These are phyloP conservation scores for Melolontha melolontha DNA, from an alignment of 2,888 invertebrate species.

Conservation along the genomic window DNA sequence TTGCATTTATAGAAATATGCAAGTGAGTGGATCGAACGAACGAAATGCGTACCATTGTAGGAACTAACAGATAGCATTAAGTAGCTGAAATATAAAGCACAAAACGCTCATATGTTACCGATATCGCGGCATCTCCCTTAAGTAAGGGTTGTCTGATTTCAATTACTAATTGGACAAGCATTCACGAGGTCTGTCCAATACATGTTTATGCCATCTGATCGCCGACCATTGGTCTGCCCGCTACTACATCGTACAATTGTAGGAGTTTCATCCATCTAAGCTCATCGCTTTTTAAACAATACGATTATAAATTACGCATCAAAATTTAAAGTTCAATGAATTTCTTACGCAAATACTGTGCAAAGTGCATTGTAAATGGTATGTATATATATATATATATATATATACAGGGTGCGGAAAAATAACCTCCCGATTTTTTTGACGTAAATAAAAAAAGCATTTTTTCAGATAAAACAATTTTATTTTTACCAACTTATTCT, in stretches of 20 bases:
- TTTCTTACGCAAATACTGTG: too few relatives aligned
- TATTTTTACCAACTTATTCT: too few relatives aligned
- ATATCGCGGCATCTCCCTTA: conserved; percentile 58
- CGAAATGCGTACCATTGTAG: conserved; percentile 32
- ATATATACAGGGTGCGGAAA: too few relatives aligned
- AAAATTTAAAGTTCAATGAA: conserved; percentile 19
- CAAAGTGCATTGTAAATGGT: too few relatives aligned
- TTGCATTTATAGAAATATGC: too few relatives aligned
- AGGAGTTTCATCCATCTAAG: conserved; percentile 25
- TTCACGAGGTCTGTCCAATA: conserved; percentile 54
- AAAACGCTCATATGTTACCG: conserved; percentile 54
- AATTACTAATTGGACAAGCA: conserved; percentile 61
- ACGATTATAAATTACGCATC: conserved; percentile 34
- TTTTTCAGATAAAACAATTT: too few relatives aligned
- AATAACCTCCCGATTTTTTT: too few relatives aligned
- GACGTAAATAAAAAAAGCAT: too few relatives aligned
- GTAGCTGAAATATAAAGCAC: conserved; percentile 43
- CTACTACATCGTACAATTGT: conserved; percentile 38
- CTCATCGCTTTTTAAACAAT: conserved; percentile 29
- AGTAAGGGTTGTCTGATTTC: conserved; percentile 59
- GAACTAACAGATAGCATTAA: conserved; percentile 40
- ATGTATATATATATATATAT: too few relatives aligned
- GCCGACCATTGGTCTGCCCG: conserved; percentile 35
- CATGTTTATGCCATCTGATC: conserved; percentile 58
- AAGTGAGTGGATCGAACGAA: neutral